phyloP scores from a whole-genome alignment of 2,888 invertebrate genomes.

The Sphaerophoria rueppellii region DNA sequence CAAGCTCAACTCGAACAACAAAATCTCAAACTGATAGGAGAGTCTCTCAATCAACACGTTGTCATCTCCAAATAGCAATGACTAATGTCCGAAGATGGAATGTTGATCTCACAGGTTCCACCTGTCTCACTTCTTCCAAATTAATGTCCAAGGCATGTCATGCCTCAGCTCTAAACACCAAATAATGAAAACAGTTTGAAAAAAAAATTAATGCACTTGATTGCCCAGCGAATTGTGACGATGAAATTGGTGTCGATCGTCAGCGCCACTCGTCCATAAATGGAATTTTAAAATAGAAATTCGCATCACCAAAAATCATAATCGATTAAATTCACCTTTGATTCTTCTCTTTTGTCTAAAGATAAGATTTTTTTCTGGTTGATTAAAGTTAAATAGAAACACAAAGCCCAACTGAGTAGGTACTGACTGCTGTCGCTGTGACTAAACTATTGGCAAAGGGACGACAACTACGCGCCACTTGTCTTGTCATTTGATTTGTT shows the following conservation, averaged over 20 bases:
- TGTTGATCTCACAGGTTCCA: background rate
- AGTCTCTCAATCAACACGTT: too few species aligned
- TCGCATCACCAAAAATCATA: background rate
- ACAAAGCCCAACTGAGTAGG: background rate
- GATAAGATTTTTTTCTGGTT: background rate
- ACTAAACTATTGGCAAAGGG: background rate
- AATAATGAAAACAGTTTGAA: background rate
- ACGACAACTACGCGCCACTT: background rate
- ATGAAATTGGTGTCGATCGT: conserved; percentile 12
- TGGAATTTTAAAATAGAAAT: conserved; percentile 37
- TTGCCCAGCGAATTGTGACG: background rate
- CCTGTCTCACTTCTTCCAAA: conserved; percentile 13
- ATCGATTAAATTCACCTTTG: conserved; percentile 25
- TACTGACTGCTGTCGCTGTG: background rate
- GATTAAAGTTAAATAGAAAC: background rate
- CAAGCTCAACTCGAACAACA: too few species aligned
- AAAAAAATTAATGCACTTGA: conserved; percentile 21
- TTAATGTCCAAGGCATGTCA: too few species aligned
- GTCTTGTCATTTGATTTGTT: conserved; percentile 36
- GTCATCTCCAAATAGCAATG: too few species aligned
- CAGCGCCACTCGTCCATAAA: conserved; percentile 17
- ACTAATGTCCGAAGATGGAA: too few species aligned
- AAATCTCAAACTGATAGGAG: too few species aligned
- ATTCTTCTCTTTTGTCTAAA: background rate
- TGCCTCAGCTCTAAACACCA: too few species aligned